Evolutionary conservation across 2,888 invertebrate genomes (phyloP).

Genomic region (Synergus umbraculus): DNA sequence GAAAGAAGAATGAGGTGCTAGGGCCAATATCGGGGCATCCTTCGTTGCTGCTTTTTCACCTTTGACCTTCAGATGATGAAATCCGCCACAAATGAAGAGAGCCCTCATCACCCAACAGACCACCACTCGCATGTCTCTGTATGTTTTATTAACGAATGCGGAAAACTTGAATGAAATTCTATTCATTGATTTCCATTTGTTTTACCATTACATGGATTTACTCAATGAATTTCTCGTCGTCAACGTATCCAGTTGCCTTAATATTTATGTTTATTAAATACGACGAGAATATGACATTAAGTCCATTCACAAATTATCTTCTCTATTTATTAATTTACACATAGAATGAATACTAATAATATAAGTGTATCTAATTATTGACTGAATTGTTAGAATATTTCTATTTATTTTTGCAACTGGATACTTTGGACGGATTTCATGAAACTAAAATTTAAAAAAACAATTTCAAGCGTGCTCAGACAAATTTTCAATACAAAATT

Average conservation of each 20-base stretch:
- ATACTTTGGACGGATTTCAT: not conserved
- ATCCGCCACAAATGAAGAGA: slow-evolving; percentile 89
- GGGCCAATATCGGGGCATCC: slow-evolving; percentile 90
- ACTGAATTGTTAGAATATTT: not conserved
- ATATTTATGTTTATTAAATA: not conserved
- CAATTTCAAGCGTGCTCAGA: slow-evolving; percentile 13
- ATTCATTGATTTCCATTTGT: slow-evolving; percentile 6
- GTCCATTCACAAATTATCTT: not conserved
- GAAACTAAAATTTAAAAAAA: slow-evolving; percentile 3
- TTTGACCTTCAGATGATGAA: slow-evolving; percentile 87
- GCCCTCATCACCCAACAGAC: slow-evolving; percentile 85
- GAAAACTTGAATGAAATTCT: slow-evolving; percentile 19
- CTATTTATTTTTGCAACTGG: not conserved
- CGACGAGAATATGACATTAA: not conserved
- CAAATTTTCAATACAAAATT: slow-evolving; percentile 2
- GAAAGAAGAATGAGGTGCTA: slow-evolving; percentile 95
- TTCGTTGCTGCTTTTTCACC: slow-evolving; percentile 82
- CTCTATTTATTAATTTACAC: not conserved
- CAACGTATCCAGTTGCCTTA: not conserved
- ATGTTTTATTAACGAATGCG: slow-evolving; percentile 49
- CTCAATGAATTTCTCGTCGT: not conserved
- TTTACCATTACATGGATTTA: slow-evolving; percentile 33
- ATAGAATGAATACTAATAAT: not conserved
- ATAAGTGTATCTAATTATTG: not conserved
- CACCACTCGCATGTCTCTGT: slow-evolving; percentile 82